A percentile compares a stretch with the other conserved stretches of the same genome.
Conservation (phyloP, 2,113 vertebrate genomes). For the Rattus norvegicus region DNA sequence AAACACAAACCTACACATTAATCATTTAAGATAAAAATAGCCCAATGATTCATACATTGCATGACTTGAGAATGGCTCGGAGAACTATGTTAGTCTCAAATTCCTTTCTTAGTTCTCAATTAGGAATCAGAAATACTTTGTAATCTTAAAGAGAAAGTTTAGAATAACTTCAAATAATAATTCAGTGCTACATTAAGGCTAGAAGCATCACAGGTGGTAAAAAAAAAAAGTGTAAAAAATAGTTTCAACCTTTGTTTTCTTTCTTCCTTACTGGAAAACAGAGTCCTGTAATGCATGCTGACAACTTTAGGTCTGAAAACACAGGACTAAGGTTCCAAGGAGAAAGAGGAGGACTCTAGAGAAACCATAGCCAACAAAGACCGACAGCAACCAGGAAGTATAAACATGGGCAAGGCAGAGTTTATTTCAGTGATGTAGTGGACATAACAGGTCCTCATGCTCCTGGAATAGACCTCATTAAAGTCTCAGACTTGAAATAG, state of each 20-base stretch:
- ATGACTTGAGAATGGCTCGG: conserved; percentile 64
- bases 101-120: conserved; percentile 49
- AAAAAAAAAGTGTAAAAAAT: background rate
- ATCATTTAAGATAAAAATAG: conserved; percentile 77
- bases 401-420: background rate
- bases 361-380: conserved; percentile 22
- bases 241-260: background rate
- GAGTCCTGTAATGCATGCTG: background rate
- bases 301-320: conserved; percentile 9
- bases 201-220: background rate
- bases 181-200: conserved; percentile 59
- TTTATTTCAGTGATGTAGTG: background rate
- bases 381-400: background rate
- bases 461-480: background rate
- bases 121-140: conserved; percentile 52
- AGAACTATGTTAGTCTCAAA: background rate
- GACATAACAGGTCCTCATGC: no score
- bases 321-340: background rate
- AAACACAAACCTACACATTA: conserved; percentile 55
- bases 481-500: background rate
- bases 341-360: conserved; percentile 9
- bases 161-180: conserved; percentile 64
- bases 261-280: conserved; percentile 51
- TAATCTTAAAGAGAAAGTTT: background rate
- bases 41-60: conserved; percentile 73